phyloP scores from a whole-genome alignment of 2,888 invertebrate genomes.

The Galerucella pusilla region DNA sequence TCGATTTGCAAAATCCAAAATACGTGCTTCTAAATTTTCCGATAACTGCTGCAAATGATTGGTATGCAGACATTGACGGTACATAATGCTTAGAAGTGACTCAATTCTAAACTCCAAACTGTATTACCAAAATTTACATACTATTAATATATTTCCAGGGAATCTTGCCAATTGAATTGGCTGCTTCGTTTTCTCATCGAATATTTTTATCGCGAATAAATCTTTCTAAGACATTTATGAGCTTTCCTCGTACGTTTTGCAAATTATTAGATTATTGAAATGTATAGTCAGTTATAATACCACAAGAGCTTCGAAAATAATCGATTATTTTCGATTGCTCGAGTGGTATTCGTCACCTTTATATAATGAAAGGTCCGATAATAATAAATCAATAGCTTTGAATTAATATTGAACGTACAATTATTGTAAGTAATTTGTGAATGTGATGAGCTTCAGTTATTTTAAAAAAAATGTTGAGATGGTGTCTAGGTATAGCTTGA shows the following conservation, averaged over 20 bases:
- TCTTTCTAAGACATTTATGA: conserved; percentile 32
- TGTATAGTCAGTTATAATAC: neutral
- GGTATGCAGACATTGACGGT: neutral
- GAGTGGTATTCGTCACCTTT: too few species aligned
- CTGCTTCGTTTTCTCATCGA: conserved; percentile 5
- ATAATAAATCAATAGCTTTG: too few species aligned
- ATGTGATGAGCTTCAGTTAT: too few species aligned
- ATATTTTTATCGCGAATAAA: conserved; percentile 27
- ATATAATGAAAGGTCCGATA: too few species aligned
- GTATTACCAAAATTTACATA: conserved; percentile 21
- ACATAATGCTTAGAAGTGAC: neutral
- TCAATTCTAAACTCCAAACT: neutral
- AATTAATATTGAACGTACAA: too few species aligned
- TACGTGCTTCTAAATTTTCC: too few species aligned
- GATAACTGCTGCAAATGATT: neutral
- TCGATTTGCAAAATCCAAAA: too few species aligned
- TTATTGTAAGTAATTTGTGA: too few species aligned
- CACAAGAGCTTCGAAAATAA: too few species aligned
- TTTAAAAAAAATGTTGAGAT: too few species aligned
- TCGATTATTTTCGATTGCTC: too few species aligned
- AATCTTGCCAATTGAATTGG: conserved; percentile 39
- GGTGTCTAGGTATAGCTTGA: too few species aligned
- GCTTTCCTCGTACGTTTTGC: conserved; percentile 15
- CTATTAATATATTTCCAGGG: conserved; percentile 29
- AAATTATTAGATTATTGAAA: conserved; percentile 21